Conservation (phyloP, 2,888 invertebrate species). For the Epinotia brunnichana region DNA sequence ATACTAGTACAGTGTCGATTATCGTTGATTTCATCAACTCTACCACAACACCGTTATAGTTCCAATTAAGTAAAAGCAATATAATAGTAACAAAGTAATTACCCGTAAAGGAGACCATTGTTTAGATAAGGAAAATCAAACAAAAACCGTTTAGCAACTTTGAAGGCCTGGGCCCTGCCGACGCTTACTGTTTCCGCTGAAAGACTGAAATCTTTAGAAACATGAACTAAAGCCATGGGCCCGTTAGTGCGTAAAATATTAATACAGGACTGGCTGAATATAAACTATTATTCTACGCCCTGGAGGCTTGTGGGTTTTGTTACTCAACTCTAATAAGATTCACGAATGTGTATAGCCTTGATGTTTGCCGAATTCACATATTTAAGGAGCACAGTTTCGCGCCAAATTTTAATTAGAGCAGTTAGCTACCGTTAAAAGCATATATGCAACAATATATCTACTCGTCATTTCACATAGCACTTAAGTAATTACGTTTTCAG, state of each 20-base stretch:
- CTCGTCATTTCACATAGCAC: too few relatives aligned
- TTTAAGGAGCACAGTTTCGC: not conserved
- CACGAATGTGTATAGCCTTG: not conserved
- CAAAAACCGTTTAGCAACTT: constrained; percentile 27
- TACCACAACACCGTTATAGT: not conserved
- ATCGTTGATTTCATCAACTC: not conserved
- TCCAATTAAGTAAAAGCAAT: constrained; percentile 25
- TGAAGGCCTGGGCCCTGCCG: not conserved
- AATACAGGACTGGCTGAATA: constrained; percentile 12
- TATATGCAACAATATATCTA: too few relatives aligned
- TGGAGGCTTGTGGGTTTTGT: constrained; percentile 13
- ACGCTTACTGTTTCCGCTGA: constrained; percentile 11
- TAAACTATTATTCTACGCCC: not conserved
- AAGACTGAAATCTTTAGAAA: constrained; percentile 24
- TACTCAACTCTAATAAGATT: constrained; percentile 1
- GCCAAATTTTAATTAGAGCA: too few relatives aligned
- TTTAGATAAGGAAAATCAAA: constrained; percentile 31
- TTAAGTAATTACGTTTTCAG: too few relatives aligned
- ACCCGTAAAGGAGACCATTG: not conserved
- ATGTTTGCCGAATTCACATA: not conserved
- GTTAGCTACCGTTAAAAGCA: too few relatives aligned
- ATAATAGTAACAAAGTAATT: not conserved
- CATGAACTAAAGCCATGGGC: constrained; percentile 22
- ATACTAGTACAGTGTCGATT: too few relatives aligned
- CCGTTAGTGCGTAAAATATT: constrained; percentile 24